phyloP scores from a whole-genome alignment of 2,113 vertebrate species.

The Cryptomyrus ogoouensis region DNA sequence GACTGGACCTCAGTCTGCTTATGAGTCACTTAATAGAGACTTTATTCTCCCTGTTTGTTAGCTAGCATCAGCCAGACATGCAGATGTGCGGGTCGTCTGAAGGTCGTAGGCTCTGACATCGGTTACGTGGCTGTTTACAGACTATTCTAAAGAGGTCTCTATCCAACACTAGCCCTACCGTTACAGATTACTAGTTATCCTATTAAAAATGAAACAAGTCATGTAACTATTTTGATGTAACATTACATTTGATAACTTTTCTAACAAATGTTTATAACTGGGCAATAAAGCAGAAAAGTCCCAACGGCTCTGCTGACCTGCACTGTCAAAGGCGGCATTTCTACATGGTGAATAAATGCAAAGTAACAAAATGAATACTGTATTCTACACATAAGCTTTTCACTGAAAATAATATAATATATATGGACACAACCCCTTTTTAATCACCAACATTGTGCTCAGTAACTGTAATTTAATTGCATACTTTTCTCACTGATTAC shows the following conservation, averaged over 20 bases:
- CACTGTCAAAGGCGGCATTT: background rate
- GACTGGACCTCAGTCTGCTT: slow-evolving; percentile 29
- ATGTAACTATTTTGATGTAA: background rate
- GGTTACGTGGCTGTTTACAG: background rate
- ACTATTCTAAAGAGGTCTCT: background rate
- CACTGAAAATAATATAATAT: background rate
- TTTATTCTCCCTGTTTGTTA: background rate
- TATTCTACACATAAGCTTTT: background rate
- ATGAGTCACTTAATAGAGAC: background rate
- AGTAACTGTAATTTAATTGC: background rate
- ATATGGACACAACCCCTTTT: background rate
- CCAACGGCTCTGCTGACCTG: background rate
- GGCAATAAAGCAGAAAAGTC: background rate
- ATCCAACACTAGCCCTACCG: background rate
- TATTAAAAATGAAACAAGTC: background rate
- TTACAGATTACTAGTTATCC: background rate
- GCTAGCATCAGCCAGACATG: background rate
- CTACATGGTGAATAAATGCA: background rate
- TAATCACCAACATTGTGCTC: background rate
- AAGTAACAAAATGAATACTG: background rate
- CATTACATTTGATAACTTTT: background rate
- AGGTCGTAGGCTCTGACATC: background rate
- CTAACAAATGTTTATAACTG: background rate
- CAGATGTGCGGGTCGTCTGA: background rate
- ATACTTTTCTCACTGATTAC: background rate